Conservation (phyloP, 2,797 vertebrate species). For the Menidia menidia region DNA sequence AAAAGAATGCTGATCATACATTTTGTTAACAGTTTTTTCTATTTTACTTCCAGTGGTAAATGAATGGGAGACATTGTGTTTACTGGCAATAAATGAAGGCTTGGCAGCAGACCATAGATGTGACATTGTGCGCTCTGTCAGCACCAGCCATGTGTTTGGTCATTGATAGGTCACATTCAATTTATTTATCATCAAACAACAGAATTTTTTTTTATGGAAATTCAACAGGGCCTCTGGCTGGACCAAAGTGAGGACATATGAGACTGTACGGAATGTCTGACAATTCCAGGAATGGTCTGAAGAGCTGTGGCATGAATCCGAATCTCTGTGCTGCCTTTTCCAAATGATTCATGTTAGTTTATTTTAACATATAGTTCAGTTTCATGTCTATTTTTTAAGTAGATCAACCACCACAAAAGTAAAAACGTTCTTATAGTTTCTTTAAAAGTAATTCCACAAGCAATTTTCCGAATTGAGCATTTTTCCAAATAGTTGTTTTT, state of each 20-base stretch:
- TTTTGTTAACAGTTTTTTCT: background rate
- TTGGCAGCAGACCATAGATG: background rate
- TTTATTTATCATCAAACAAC: slow-evolving; percentile 8
- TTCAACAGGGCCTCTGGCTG: background rate
- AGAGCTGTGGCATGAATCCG: background rate
- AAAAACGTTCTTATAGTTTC: no score
- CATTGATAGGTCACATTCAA: background rate
- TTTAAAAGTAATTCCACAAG: background rate
- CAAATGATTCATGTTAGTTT: no score
- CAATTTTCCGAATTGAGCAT: background rate
- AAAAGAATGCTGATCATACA: background rate
- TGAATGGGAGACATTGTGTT: background rate
- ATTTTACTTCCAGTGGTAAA: background rate
- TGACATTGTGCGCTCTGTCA: no score
- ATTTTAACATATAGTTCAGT: no score
- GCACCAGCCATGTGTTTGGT: background rate
- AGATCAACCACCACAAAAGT: no score
- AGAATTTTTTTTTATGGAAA: slow-evolving; percentile 8
- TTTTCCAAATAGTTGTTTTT: background rate
- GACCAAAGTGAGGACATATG: background rate
- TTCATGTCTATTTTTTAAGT: no score
- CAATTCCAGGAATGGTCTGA: background rate
- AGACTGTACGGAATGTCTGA: background rate
- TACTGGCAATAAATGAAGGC: background rate
- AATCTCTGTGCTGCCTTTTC: background rate